Percentiles rank a stretch among this genome's conserved stretches.
Evolutionary conservation across 2,113 vertebrate species (phyloP).

Genomic region (Neogale vison): DNA sequence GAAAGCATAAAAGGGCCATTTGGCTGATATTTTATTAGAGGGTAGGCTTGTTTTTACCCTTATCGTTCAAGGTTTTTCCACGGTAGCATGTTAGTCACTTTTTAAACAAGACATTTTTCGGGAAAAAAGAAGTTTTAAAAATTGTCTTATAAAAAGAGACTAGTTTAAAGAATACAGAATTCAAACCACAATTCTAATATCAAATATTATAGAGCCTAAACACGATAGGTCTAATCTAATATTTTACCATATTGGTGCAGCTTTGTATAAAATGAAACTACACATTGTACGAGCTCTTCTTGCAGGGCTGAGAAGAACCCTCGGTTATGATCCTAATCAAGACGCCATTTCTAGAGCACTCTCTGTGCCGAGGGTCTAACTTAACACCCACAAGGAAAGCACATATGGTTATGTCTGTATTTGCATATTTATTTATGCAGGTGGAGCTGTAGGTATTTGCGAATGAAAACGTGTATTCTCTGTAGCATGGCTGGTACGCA

Average conservation of each 20-base stretch:
- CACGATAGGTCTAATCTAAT: not conserved
- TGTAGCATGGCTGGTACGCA: fast-evolving
- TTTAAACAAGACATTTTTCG: not conserved
- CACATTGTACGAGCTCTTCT: fast-evolving
- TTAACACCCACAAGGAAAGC: too few relatives aligned
- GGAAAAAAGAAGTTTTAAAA: not conserved
- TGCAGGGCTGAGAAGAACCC: fast-evolving
- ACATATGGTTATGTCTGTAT: not conserved
- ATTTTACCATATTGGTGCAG: not conserved
- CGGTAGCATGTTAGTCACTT: not conserved
- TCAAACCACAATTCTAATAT: not conserved
- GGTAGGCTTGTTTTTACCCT: not conserved
- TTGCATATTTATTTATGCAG: not conserved
- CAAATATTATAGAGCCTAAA: not conserved
- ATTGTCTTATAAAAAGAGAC: not conserved
- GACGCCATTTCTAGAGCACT: not conserved
- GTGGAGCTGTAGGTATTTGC: not conserved
- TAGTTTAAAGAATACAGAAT: not conserved
- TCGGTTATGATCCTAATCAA: not conserved
- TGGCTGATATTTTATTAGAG: not conserved
- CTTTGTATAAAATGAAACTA: not conserved
- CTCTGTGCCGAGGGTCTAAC: not conserved
- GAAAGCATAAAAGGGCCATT: not conserved
- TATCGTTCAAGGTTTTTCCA: not conserved
- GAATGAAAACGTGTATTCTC: fast-evolving